Percentiles rank a stretch among this genome's conserved stretches.
Evolutionary conservation across 2,113 vertebrate species (phyloP).

Genomic region (Peromyscus californicus): DNA sequence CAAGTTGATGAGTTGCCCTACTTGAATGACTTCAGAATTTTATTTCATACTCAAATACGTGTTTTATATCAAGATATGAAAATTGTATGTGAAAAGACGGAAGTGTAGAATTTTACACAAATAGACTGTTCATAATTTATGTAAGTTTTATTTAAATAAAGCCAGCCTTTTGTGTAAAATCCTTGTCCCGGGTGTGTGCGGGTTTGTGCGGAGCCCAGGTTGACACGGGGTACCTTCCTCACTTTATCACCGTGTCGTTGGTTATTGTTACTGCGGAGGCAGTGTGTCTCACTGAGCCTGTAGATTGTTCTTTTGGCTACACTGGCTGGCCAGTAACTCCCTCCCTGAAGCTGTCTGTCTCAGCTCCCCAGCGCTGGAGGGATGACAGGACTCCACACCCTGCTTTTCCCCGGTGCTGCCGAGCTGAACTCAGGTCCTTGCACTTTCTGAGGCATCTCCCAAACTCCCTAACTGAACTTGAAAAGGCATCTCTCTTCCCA

Average conservation of each 20-base stretch:
- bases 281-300: background rate
- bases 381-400: background rate
- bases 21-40: slow-evolving; percentile 50
- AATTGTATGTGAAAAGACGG: background rate
- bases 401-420: background rate
- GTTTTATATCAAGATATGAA: background rate
- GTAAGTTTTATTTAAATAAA: slow-evolving; percentile 65
- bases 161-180: slow-evolving; percentile 54
- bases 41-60: background rate
- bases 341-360: background rate
- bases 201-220: background rate
- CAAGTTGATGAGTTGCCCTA: background rate
- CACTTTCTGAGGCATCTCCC: background rate
- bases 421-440: background rate
- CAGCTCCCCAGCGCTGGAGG: background rate
- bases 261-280: background rate
- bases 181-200: background rate
- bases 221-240: fast-evolving
- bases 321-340: background rate
- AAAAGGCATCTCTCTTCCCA: background rate
- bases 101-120: background rate
- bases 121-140: background rate
- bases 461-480: background rate
- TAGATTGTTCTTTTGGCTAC: too few species aligned
- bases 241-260: background rate